Percentiles rank a stretch among this genome's conserved stretches.
phyloP scores from a whole-genome alignment of 2,888 invertebrate genomes.

The Nomada ruficornis region DNA sequence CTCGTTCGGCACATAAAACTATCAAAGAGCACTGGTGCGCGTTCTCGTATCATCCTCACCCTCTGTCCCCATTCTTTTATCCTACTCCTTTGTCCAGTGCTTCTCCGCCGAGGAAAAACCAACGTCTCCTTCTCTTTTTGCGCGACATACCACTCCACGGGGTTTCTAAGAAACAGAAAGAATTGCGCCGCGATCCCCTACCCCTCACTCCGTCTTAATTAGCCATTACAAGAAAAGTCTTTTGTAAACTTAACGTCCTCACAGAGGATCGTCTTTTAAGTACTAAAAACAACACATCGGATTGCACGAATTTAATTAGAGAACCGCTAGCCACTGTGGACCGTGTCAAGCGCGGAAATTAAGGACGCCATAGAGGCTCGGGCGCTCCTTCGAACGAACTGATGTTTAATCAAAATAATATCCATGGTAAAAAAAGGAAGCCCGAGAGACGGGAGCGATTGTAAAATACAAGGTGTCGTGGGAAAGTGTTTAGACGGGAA shows the following conservation, averaged over 20 bases:
- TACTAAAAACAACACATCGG: not conserved
- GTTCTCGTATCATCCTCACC: constrained; percentile 6
- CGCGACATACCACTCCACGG: constrained; percentile 30
- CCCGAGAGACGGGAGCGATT: not conserved
- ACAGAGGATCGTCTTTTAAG: constrained; percentile 5
- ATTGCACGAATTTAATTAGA: constrained; percentile 1
- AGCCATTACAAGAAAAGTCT: constrained; percentile 8
- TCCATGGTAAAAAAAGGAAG: not conserved
- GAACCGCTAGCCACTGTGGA: not conserved
- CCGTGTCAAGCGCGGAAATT: no score
- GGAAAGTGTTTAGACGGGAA: not conserved
- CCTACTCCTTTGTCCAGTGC: constrained; percentile 32
- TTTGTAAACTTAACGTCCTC: constrained; percentile 13
- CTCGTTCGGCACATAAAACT: constrained; percentile 48
- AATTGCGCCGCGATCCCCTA: not conserved
- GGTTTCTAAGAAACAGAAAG: constrained; percentile 7
- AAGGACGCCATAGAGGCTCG: not conserved
- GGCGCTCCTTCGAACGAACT: not conserved
- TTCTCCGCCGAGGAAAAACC: constrained; percentile 29
- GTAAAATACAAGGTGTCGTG: not conserved
- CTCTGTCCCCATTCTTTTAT: constrained; percentile 26
- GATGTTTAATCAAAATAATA: constrained; percentile 6
- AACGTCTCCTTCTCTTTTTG: constrained; percentile 38
- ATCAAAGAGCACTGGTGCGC: constrained; percentile 30
- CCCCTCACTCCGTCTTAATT: constrained; percentile 9